phyloP scores from a whole-genome alignment of 1,140 invertebrate genomes.

The Pogonognathellus flavescens region DNA sequence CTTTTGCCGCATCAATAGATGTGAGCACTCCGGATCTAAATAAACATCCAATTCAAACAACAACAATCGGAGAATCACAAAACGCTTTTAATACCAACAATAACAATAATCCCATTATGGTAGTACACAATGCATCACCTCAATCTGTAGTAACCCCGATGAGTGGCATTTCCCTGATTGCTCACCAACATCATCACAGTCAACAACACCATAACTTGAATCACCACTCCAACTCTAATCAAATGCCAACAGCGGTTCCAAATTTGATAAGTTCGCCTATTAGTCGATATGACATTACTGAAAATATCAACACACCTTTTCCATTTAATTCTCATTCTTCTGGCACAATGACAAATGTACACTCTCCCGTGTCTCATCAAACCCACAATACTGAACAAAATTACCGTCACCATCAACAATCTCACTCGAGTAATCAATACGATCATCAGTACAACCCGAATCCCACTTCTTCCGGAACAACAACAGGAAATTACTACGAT shows the following conservation, averaged over 20 bases:
- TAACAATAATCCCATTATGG: no score
- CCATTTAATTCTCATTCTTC: neutral
- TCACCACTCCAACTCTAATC: neutral
- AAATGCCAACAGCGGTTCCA: neutral
- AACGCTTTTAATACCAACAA: neutral
- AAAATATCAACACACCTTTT: neutral
- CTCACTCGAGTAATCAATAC: neutral
- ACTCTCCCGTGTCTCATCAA: neutral
- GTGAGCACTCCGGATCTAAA: neutral
- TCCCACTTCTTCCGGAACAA: neutral
- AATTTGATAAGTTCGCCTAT: neutral
- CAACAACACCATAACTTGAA: neutral
- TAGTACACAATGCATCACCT: neutral
- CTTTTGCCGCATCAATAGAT: neutral
- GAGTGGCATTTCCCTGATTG: neutral
- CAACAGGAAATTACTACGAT: no score
- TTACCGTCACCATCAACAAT: neutral
- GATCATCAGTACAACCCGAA: neutral
- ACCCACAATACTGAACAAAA: neutral
- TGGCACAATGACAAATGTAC: neutral
- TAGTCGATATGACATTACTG: neutral
- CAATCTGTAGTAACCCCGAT: neutral
- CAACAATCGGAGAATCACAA: neutral
- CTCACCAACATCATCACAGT: slow-evolving; percentile 13
- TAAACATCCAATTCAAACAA: neutral